Percentiles rank a stretch among this genome's conserved stretches.
Evolutionary conservation across 2,797 vertebrate species (phyloP).

Genomic region (Monodelphis domestica): DNA sequence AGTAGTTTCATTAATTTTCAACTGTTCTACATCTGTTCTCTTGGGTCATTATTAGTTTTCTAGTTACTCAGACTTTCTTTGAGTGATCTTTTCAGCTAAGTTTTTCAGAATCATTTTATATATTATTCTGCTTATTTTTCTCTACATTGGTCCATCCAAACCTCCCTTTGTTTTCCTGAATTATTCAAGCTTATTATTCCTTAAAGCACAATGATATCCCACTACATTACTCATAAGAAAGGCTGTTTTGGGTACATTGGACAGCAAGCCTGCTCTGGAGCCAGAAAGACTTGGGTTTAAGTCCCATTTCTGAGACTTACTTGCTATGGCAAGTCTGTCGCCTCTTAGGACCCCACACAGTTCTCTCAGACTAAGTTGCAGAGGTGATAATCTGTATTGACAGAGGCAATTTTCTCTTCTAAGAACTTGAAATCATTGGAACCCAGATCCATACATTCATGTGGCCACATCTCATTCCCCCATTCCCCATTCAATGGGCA

Average conservation of each 20-base stretch:
- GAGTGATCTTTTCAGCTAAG: not conserved
- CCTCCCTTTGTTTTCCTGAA: not conserved
- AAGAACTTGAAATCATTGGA: no score
- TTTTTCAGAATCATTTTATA: not conserved
- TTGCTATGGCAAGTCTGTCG: not conserved
- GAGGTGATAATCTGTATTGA: no score
- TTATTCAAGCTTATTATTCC: not conserved
- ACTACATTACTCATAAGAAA: not conserved
- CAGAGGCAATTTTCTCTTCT: no score
- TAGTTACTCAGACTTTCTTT: not conserved
- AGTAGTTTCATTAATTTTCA: not conserved
- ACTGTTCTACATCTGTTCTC: not conserved
- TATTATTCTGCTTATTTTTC: not conserved
- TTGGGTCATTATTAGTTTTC: not conserved
- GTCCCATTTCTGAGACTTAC: not conserved
- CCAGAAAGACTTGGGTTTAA: not conserved
- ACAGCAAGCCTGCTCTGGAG: not conserved
- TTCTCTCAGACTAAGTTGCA: not conserved
- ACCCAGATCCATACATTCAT: not conserved
- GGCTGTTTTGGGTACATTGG: not conserved
- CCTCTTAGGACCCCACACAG: not conserved
- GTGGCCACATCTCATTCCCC: not conserved
- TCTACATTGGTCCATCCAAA: not conserved
- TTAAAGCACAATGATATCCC: not conserved
- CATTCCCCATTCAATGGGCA: not conserved